Base-by-base conservation (phyloP, 2,797 vertebrate species). In the Erethizon dorsatum region DNA sequence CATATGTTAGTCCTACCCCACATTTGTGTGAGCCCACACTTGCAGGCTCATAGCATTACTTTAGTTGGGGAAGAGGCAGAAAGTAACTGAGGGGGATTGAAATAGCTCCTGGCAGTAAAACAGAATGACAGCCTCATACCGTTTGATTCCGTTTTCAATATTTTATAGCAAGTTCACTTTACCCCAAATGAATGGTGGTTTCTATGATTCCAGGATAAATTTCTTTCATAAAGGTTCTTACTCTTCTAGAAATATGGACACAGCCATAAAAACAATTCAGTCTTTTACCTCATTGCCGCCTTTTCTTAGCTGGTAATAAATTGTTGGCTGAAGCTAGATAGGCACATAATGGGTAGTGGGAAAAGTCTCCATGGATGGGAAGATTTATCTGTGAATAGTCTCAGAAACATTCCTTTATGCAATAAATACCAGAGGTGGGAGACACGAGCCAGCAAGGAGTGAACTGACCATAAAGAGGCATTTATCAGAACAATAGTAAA, bases 271-370 rank as follows among this genome's bases (percentile, higher is more conserved):
- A 98, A 98, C 97, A 97, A 98, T 97, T 98, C 97, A 95, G 75
- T 98, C 98, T 98, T 98, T 90, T 94, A 91, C 93, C 91, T 97
- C 97, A 83, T 96, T 98, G 97, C 97, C 96, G 98, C 41, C 86
- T 87, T 97, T 97, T 98, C 97, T 97, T 96, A 96, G 90, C 85
- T 94, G 96, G 96, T 96, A 98, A 98, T 98, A 98, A 98, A 98
- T 98, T 98, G 97, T 96, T 98, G 98, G 79, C 92, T 71, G 90
- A 91, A 57, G 41, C 88, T 80, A 94, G 80, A 96, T 95, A 96
- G 96, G 94, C 97, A 97, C 93, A 96, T 98, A 98, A 98, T 90
- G 95, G 97, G 97, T 96, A 98, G 93, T 61, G 93, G 98, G 98
- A 98, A 97, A 98, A 98, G 92, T 97, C 91, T 98, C 96, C 90